Base-by-base conservation (phyloP, 2,888 invertebrate species). In the Cephonodes hylas region DNA sequence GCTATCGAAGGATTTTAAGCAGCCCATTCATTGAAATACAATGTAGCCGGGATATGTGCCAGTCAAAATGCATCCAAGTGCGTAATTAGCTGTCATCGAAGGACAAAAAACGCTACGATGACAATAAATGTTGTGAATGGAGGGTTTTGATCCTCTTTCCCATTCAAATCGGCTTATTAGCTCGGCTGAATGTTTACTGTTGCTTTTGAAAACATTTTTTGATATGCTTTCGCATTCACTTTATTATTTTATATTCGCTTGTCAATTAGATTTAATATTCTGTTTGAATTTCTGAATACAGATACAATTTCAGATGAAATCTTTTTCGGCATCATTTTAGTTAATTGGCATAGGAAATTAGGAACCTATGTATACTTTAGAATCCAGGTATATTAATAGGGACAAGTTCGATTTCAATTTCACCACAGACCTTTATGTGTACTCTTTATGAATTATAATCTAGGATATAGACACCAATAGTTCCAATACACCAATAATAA, bases 61-160 rank as follows among this genome's bases (percentile, higher is more conserved):
- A 76, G 81, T 84, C 84, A 85, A 83, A 81, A 78, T 76, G 80
- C 77, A 84, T 84, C 85, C 83, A 82, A 65, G 79, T 82, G 81
- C 71, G 79, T 86, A 86, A 88, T 88, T 88, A 88, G 83, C 80
- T 75, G 76, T 81, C 81, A 77, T 80, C 80, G 74, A 65, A 72
- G 68, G 71, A 81, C 83, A 80, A 84, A 82, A 76, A 78, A 79
- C 15, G 15, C 79, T 79, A 74, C 77, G 75, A 75, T 76, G 80
- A 85, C 85, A 84, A 83, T 81, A 73, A 72, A 72, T 72, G 73
- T 76, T 71, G 73, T 75, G 80, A 79, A 74, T 77, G 70, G 74
- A 76, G 67, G 65, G 69, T 80, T 75, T 70, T 84, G 83, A 85
- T 84, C 81, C 77, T 74, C 64, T 56, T 60, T 61, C 23, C 46